A percentile compares a stretch with the other conserved stretches of the same genome.
Conservation (phyloP, 2,113 vertebrate genomes). For the Poeciliopsis occidentalis region DNA sequence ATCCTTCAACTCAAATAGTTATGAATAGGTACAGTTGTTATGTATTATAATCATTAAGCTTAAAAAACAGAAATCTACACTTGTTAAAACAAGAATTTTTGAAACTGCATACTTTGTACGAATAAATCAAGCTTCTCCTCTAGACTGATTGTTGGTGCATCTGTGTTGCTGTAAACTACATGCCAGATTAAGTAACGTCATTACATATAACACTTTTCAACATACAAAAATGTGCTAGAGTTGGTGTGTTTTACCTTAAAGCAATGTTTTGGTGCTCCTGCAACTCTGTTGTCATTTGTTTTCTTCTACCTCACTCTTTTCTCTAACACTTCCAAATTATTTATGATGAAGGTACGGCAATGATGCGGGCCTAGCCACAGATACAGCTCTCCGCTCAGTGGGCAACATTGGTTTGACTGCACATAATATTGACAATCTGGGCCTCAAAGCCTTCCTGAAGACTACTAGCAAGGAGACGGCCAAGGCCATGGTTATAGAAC, state of each 20-base stretch:
- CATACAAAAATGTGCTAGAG: conserved; percentile 36
- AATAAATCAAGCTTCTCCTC: conserved; percentile 2
- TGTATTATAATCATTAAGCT: neutral
- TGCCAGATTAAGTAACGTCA: conserved; percentile 38
- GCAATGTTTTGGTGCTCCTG: neutral
- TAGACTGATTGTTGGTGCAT: conserved; percentile 25
- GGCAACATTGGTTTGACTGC: conserved; percentile 87
- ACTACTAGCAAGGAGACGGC: conserved; percentile 82
- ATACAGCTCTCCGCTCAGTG: conserved; percentile 85
- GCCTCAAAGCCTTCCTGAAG: conserved; percentile 86
- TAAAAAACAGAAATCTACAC: conserved; percentile 5
- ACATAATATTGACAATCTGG: conserved; percentile 88
- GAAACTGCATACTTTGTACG: conserved; percentile 4
- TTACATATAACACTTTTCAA: conserved; percentile 39
- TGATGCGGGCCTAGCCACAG: conserved; percentile 85
- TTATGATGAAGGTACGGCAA: conserved; percentile 86
- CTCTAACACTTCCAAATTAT: conserved; percentile 29
- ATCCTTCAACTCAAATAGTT: neutral
- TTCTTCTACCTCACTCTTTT: conserved; percentile 2
- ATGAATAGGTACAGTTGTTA: neutral
- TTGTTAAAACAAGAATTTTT: neutral
- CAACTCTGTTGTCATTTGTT: neutral
- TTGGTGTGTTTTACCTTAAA: neutral
- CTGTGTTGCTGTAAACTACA: conserved; percentile 7
- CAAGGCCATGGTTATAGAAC: conserved; percentile 75